Base-by-base conservation (phyloP, 2,113 vertebrate species). In the Notothenia coriiceps region DNA sequence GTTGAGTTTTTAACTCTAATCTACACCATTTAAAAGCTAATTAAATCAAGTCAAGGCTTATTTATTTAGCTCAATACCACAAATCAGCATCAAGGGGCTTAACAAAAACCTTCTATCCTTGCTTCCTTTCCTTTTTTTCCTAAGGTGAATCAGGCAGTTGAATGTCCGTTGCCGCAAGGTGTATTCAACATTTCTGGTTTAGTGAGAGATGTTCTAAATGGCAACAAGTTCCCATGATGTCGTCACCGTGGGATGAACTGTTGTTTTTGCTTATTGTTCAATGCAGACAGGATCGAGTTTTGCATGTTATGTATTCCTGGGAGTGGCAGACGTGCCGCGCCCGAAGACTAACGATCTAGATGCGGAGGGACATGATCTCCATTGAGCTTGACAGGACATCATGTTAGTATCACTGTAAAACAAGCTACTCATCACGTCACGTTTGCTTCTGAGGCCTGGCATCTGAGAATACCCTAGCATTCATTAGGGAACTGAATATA, bases 231-330 rank as follows among this genome's bases (percentile, higher is more conserved):
- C 62, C 49, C 74, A 60, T 54, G 59, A 55, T 51, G 71, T 7
- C 52, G 76, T 7, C 65, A 51, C 7, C 2, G 2, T 5, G 43
- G 56, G 71, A 63, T 56, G 25, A 49, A 64, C 69, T 8, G 40
- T 55, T 56, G 40, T 74, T 22, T 22, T 40, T 62, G 20, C 12
- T 35, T 10, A 6, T 25, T 67, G 50, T 73, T 46, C 55, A 69
- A 33, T 20, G 25, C 17, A 40, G 18, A 7, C 20, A 15, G 20
- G 69, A 56, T 54, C 33, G 43, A 56, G 25, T 76, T 40, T 40
- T 68, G 56, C 77, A 33, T 60, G 54, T 62, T 68, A 57, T 54
- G 33, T 67, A 17, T 56, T 68, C 35, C 40, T 20, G 57, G 80
- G 77, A 80, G 77, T 65, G 77, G 77, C 72, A 56, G 47, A 6